These are phyloP conservation scores for Oryzias woworae DNA, from an alignment of 2,113 vertebrate genomes.

Conservation along the genomic window DNA sequence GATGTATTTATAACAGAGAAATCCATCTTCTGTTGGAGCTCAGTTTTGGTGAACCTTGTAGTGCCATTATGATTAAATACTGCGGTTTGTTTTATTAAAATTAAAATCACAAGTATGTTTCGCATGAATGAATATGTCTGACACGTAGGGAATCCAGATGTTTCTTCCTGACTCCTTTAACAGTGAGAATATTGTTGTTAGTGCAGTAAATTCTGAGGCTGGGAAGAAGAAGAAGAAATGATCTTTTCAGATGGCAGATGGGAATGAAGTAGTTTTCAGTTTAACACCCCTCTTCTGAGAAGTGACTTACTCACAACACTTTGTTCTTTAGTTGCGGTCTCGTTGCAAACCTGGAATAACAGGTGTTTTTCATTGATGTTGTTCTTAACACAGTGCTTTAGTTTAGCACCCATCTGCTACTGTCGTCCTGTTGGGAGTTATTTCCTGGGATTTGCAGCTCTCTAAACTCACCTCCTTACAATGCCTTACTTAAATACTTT, in stretches of 20 bases:
- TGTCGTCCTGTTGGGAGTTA: constrained; percentile 36
- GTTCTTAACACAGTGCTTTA: constrained; percentile 41
- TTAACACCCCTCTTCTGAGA: constrained; percentile 48
- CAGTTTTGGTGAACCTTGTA: constrained; percentile 5
- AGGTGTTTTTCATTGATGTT: constrained; percentile 64
- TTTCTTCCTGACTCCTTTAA: constrained; percentile 53
- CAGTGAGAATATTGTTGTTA: constrained; percentile 48
- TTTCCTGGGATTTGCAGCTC: constrained; percentile 24
- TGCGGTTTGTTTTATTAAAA: too few species aligned
- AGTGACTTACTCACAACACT: constrained; percentile 29
- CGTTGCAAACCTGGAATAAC: constrained; percentile 60
- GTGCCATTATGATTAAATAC: constrained; percentile 9
- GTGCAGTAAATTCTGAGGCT: constrained; percentile 47
- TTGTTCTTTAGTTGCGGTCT: constrained; percentile 55
- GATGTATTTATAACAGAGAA: constrained; percentile 4
- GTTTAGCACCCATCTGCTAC: constrained; percentile 38
- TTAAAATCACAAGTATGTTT: too few species aligned
- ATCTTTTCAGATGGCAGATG: constrained; percentile 66
- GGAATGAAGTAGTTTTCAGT: constrained; percentile 32
- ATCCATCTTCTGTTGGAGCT: constrained; percentile 7
- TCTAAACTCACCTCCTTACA: constrained; percentile 22
- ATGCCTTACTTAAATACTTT: neutral
- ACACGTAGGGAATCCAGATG: constrained; percentile 61
- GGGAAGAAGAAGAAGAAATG: constrained; percentile 30
- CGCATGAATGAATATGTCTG: constrained; percentile 3